A percentile compares a stretch with the other conserved stretches of the same genome.
Conservation (phyloP, 2,888 invertebrate species). For the Dusona sp. region DNA sequence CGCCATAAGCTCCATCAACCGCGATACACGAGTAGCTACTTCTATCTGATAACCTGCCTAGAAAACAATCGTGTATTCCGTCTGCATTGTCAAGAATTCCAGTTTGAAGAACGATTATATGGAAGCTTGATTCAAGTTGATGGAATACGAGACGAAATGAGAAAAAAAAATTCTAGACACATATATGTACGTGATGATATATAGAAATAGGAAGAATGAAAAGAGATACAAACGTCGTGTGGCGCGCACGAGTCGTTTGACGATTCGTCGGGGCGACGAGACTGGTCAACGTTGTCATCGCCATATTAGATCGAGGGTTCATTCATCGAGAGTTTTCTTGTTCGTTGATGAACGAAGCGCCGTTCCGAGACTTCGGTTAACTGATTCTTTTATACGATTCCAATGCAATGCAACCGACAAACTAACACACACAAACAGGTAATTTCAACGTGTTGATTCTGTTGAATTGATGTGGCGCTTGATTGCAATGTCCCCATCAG, state of each 20-base stretch:
- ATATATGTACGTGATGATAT: slow-evolving; percentile 45
- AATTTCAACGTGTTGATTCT: not conserved
- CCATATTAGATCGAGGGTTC: slow-evolving; percentile 71
- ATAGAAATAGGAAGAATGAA: slow-evolving; percentile 48
- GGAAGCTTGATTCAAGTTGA: slow-evolving; percentile 49
- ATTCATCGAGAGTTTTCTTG: slow-evolving; percentile 80
- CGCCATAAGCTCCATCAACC: slow-evolving; percentile 47
- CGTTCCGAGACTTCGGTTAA: slow-evolving; percentile 36
- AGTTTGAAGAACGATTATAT: slow-evolving; percentile 68
- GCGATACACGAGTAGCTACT: slow-evolving; percentile 35
- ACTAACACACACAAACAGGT: not conserved
- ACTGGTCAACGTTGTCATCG: slow-evolving; percentile 46
- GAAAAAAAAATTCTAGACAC: slow-evolving; percentile 36
- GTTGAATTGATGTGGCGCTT: slow-evolving; percentile 2
- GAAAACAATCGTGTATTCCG: slow-evolving; percentile 78
- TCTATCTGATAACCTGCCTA: slow-evolving; percentile 62
- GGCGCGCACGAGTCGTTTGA: slow-evolving; percentile 54
- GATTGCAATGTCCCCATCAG: not conserved
- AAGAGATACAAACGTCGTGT: slow-evolving; percentile 25
- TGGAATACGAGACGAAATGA: slow-evolving; percentile 44
- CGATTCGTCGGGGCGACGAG: slow-evolving; percentile 48
- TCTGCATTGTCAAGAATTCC: slow-evolving; percentile 77
- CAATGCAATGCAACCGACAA: slow-evolving; percentile 21
- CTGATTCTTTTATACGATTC: not conserved
- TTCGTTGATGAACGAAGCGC: slow-evolving; percentile 59